A percentile compares a stretch with the other conserved stretches of the same genome.
phyloP scores from a whole-genome alignment of 1,140 invertebrate genomes.

The Notospermus geniculatus region DNA sequence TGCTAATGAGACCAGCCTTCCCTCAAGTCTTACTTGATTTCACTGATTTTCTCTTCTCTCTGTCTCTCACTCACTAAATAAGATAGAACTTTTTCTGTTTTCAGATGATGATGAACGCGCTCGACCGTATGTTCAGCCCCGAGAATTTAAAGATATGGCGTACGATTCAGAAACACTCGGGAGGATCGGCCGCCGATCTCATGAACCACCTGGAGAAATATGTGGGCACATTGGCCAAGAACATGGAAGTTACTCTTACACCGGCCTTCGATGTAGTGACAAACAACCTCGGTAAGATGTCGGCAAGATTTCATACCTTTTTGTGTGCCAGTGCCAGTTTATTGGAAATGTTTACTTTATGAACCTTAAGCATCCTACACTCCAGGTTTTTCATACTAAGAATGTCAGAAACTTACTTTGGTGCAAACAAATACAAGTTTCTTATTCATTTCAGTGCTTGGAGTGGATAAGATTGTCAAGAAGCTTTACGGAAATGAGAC shows the following conservation, averaged over 20 bases:
- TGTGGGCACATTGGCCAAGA: conserved; percentile 74
- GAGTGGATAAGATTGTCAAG: conserved; percentile 82
- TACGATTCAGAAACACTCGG: conserved; percentile 60
- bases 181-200: conserved; percentile 61
- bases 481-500: conserved; percentile 84
- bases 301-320: no score
- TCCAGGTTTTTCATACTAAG: no score
- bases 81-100: no score
- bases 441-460: conserved; percentile 68
- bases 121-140: conserved; percentile 72
- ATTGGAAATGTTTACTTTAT: no score
- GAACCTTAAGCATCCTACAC: no score
- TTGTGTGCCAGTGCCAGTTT: no score
- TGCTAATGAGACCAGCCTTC: no score
- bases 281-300: conserved; percentile 75
- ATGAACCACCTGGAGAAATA: conserved; percentile 68
- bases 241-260: conserved; percentile 67
- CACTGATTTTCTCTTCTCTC: no score
- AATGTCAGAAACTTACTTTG: neutral
- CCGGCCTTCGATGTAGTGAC: conserved; percentile 90
- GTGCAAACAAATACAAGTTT: conserved; percentile 13
- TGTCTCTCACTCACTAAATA: no score
- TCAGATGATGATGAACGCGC: no score
- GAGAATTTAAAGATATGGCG: conserved; percentile 74
- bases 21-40: no score